phyloP scores from a whole-genome alignment of 1,140 invertebrate species.

The Lordiphosa stackelbergi region DNA sequence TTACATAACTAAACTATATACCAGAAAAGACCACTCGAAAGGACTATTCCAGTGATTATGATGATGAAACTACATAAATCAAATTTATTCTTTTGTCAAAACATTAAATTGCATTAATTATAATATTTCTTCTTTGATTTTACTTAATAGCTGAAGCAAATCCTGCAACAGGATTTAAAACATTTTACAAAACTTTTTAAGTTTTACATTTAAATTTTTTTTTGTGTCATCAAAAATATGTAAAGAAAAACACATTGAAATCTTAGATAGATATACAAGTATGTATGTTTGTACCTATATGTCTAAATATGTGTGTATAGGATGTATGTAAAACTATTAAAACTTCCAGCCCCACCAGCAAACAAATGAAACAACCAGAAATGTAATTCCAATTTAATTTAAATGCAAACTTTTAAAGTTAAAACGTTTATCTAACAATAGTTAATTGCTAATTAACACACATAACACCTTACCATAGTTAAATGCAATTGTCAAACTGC shows the following conservation, averaged over 20 bases:
- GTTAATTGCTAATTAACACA: constrained; percentile 61
- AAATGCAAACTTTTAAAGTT: constrained; percentile 5
- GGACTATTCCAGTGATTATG: constrained; percentile 67
- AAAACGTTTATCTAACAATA: constrained; percentile 36
- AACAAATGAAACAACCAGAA: constrained; percentile 24
- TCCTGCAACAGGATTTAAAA: constrained; percentile 74
- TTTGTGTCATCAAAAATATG: constrained; percentile 25
- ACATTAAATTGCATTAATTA: constrained; percentile 9
- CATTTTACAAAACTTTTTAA: constrained; percentile 34
- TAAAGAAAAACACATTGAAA: constrained; percentile 24
- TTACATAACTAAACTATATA: constrained; percentile 21
- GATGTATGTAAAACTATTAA: constrained; percentile 40
- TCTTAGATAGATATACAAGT: constrained; percentile 7
- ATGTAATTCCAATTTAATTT: constrained; percentile 47
- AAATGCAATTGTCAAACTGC: constrained; percentile 57
- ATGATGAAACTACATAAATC: constrained; percentile 55
- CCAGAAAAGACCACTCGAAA: constrained; percentile 57
- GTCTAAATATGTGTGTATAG: constrained; percentile 41
- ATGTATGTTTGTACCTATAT: constrained; percentile 26
- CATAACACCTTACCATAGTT: constrained; percentile 55
- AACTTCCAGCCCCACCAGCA: constrained; percentile 67
- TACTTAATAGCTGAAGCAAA: constrained; percentile 74
- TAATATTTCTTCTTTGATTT: constrained; percentile 42
- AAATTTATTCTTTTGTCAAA: constrained; percentile 61
- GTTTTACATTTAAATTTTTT: constrained; percentile 12